These are phyloP conservation scores for Platichthys flesus DNA, from an alignment of 2,113 vertebrate species.

Conservation along the genomic window DNA sequence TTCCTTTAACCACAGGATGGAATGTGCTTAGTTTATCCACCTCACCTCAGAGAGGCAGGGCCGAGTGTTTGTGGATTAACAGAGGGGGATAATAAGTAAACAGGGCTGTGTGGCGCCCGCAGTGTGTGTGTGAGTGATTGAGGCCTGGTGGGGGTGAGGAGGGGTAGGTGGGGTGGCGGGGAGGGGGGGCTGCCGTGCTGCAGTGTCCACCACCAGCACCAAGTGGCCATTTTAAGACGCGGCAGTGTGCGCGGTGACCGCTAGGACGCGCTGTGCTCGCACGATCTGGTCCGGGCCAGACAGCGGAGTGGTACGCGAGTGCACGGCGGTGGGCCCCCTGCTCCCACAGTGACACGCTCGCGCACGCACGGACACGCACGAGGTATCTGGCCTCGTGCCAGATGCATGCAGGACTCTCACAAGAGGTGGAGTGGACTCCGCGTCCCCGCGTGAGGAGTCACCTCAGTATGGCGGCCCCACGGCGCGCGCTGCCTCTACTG, in stretches of 20 bases:
- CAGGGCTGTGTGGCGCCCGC: conserved; percentile 34
- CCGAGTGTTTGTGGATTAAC: conserved; percentile 46
- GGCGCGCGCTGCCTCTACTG: neutral
- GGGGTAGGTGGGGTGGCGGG: neutral
- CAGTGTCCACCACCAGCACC: conserved; percentile 70
- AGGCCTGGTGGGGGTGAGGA: conserved; percentile 5
- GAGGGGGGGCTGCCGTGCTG: conserved; percentile 45
- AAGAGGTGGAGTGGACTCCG: conserved; percentile 91
- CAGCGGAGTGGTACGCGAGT: conserved; percentile 47
- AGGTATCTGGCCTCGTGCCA: conserved; percentile 91
- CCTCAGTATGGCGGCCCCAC: conserved; percentile 39
- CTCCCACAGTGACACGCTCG: conserved; percentile 76
- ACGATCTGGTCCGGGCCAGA: conserved; percentile 65
- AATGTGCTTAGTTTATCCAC: neutral
- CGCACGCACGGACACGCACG: conserved; percentile 78
- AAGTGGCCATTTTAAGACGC: conserved; percentile 76
- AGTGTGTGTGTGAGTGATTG: conserved; percentile 19
- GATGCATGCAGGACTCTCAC: conserved; percentile 79
- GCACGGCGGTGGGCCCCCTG: conserved; percentile 73
- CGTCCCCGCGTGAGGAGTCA: conserved; percentile 71
- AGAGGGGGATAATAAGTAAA: conserved; percentile 40
- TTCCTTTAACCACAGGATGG: neutral
- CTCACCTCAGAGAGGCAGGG: conserved; percentile 1
- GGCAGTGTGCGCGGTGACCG: conserved; percentile 60
- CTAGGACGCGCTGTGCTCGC: conserved; percentile 79